Evolutionary conservation across 2,888 invertebrate species (phyloP).

Genomic region (Andrena marginata): DNA sequence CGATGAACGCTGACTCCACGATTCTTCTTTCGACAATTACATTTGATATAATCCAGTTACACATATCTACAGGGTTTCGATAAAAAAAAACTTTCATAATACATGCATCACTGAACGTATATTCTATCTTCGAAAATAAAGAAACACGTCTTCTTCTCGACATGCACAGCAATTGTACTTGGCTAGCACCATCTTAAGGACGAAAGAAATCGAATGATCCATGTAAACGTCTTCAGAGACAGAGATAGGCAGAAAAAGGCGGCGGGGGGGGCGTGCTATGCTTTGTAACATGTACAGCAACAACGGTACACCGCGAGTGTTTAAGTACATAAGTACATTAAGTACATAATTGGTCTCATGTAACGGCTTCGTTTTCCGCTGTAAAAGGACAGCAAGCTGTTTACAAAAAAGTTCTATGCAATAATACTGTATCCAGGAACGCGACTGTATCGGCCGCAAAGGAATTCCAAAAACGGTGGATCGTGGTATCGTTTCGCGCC

Average conservation of each 20-base stretch:
- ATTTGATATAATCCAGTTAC: constrained; percentile 11
- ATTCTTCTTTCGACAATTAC: constrained; percentile 31
- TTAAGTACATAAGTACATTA: constrained; percentile 53
- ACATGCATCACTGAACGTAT: constrained; percentile 1
- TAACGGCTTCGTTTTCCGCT: not conserved
- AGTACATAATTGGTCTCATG: not conserved
- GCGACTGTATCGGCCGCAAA: constrained; percentile 1
- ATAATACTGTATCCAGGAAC: constrained; percentile 68
- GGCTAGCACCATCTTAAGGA: constrained; percentile 30
- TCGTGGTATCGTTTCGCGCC: not conserved
- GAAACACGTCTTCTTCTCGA: constrained; percentile 16
- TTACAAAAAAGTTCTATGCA: constrained; percentile 44
- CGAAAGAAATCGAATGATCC: not conserved
- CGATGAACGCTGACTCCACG: not conserved
- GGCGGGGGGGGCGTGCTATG: not conserved
- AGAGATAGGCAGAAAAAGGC: not conserved
- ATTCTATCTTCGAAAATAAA: constrained; percentile 34
- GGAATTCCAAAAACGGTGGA: not conserved
- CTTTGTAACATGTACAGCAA: not conserved
- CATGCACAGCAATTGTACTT: constrained; percentile 28
- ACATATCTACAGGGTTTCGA: constrained; percentile 31
- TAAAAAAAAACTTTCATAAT: constrained; percentile 12
- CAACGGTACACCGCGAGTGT: not conserved
- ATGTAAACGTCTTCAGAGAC: not conserved
- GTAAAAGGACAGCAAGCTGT: constrained; percentile 7